Evolutionary conservation across 2,797 vertebrate species (phyloP).

Genomic region (Macropus fuliginosus): DNA sequence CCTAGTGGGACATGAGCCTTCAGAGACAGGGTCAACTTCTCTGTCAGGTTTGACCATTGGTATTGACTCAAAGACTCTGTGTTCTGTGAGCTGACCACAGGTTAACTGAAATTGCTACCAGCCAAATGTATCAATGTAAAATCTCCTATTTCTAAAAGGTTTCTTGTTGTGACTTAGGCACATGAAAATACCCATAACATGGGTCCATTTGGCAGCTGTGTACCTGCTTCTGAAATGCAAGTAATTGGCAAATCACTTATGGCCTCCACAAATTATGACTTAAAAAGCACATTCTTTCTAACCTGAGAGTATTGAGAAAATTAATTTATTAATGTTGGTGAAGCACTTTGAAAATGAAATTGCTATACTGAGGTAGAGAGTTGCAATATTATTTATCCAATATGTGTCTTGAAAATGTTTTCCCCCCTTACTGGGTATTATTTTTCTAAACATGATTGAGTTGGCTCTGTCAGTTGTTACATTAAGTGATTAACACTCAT

Average conservation of each 20-base stretch:
- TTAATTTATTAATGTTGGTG: not conserved
- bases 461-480: not conserved
- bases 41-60: not conserved
- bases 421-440: not conserved
- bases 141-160: not conserved
- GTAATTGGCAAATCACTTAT: not conserved
- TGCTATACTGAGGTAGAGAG: not conserved
- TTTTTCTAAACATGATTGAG: not conserved
- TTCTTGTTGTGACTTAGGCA: not conserved
- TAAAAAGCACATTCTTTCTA: constrained; percentile 1
- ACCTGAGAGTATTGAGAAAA: not conserved
- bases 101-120: not conserved
- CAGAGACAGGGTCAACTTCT: not conserved
- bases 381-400: not conserved
- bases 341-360: not conserved
- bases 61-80: not conserved
- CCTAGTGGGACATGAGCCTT: not conserved
- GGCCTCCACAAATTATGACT: not conserved
- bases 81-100: not conserved
- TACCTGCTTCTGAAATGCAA: constrained; percentile 14
- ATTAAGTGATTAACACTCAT: not conserved
- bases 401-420: not conserved
- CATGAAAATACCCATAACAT: not conserved
- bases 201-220: not conserved
- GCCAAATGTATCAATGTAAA: not conserved